Evolutionary conservation across 1,140 invertebrate genomes (phyloP).

Genomic region (Stratiolaelaps scimitus): DNA sequence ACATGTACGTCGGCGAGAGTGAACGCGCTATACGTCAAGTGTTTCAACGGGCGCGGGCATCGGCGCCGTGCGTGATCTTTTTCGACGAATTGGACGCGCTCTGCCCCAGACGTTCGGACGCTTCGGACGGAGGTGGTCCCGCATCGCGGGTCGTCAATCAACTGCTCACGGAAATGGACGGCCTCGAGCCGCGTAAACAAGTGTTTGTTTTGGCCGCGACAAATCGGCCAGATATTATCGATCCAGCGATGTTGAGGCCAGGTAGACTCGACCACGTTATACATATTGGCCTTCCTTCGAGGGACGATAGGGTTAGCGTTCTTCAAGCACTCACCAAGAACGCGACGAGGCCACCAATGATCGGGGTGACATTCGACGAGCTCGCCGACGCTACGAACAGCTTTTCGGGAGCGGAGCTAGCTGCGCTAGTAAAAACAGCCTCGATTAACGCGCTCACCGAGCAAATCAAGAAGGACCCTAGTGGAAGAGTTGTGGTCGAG

Average conservation of each 20-base stretch:
- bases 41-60: conserved; percentile 84
- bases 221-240: conserved; percentile 91
- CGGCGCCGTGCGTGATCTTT: conserved; percentile 95
- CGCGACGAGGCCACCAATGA: conserved; percentile 59
- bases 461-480: conserved; percentile 43
- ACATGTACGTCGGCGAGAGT: conserved; percentile 99
- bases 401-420: conserved; percentile 66
- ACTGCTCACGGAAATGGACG: conserved; percentile 96
- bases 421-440: conserved; percentile 68
- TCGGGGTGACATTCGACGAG: conserved; percentile 36
- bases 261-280: conserved; percentile 85
- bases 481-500: conserved; percentile 29
- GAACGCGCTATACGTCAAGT: conserved; percentile 87
- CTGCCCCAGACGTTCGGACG: conserved; percentile 71
- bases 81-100: conserved; percentile 98
- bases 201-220: conserved; percentile 92
- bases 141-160: conserved; percentile 79
- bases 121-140: conserved; percentile 47
- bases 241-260: conserved; percentile 84
- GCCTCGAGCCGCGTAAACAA: conserved; percentile 65
- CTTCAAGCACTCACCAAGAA: conserved; percentile 75
- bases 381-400: not conserved
- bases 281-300: conserved; percentile 77
- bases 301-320: conserved; percentile 70
- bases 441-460: conserved; percentile 60